These are phyloP conservation scores for Diacarnus erythraeanus DNA, from an alignment of 37 sponge, comb jelly and placozoan genomes.

Conservation along the genomic window DNA sequence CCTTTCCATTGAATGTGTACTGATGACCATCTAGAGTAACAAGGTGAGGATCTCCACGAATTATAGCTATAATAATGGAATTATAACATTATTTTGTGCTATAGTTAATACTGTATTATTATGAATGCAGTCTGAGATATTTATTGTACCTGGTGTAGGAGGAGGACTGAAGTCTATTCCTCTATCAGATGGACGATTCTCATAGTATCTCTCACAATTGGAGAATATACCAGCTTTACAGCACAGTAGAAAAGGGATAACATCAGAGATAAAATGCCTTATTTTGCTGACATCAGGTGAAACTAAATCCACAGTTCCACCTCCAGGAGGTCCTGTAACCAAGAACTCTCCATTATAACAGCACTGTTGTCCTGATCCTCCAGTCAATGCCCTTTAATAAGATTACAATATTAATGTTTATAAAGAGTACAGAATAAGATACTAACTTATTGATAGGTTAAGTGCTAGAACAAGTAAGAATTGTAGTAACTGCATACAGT, in stretches of 20 bases:
- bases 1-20: slow-evolving; percentile 74
- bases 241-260: slow-evolving; percentile 44
- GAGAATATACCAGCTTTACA: slow-evolving; percentile 41
- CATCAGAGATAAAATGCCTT: slow-evolving; percentile 34
- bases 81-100: too few species aligned
- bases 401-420: too few species aligned
- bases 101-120: too few species aligned
- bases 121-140: too few species aligned
- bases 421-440: too few species aligned
- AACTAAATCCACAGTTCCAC: slow-evolving; percentile 37
- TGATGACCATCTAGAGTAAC: slow-evolving; percentile 58
- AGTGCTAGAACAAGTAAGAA: too few species aligned
- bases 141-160: slow-evolving; percentile 27
- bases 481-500: too few species aligned
- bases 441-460: too few species aligned
- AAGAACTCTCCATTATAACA: slow-evolving; percentile 44
- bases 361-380: slow-evolving; percentile 58
- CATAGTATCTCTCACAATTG: slow-evolving; percentile 41
- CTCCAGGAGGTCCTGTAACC: slow-evolving; percentile 40
- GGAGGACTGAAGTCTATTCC: slow-evolving; percentile 22
- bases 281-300: slow-evolving; percentile 17
- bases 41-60: slow-evolving; percentile 61
- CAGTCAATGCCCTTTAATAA: slow-evolving; percentile 11
- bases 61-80: too few species aligned
- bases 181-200: slow-evolving; percentile 53